phyloP scores from a whole-genome alignment of 2,113 vertebrate species.

The Ammodytes dubius region DNA sequence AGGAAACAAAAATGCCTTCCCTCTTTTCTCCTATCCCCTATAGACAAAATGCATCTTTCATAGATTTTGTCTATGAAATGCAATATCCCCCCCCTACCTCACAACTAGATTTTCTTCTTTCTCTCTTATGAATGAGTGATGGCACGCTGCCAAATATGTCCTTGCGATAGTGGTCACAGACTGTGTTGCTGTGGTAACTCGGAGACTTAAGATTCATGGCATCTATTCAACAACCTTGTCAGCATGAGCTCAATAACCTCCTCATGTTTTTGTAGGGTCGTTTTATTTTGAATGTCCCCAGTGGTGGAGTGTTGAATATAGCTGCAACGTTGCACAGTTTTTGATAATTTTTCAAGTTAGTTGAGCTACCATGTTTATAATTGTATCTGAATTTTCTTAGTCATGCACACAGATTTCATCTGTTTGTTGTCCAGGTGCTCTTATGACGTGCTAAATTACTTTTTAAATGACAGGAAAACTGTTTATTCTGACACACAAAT shows the following conservation, averaged over 20 bases:
- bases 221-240: conserved; percentile 74
- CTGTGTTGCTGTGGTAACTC: conserved; percentile 79
- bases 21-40: background rate
- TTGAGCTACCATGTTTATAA: background rate
- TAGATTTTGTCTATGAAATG: background rate
- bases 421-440: background rate
- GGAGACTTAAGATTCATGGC: conserved; percentile 73
- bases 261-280: conserved; percentile 42
- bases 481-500: background rate
- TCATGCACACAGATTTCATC: background rate
- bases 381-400: background rate
- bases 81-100: background rate
- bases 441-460: background rate
- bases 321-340: background rate
- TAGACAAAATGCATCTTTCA: background rate
- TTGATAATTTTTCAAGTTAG: conserved; percentile 13
- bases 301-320: conserved; percentile 29
- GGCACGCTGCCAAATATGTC: conserved; percentile 68
- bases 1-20: background rate
- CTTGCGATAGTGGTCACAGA: conserved; percentile 71
- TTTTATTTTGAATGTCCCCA: conserved; percentile 39
- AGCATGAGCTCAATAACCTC: conserved; percentile 58
- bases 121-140: conserved; percentile 67
- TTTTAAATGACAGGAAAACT: background rate
- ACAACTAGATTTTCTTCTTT: conserved; percentile 30